Evolutionary conservation across 2,797 vertebrate genomes (phyloP).

Genomic region (Mormyrops attenuatus): DNA sequence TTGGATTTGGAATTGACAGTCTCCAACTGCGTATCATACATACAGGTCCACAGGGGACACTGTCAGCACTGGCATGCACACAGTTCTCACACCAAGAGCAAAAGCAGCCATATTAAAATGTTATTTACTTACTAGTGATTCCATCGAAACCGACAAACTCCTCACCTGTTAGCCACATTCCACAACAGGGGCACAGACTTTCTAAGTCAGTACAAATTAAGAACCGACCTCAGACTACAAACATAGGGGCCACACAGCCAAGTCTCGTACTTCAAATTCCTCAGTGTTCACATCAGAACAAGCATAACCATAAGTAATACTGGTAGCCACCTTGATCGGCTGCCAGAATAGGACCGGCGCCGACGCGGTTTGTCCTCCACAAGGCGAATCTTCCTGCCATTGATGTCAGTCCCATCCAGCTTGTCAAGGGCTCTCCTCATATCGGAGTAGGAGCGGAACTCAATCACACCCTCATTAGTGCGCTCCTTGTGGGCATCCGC

Average conservation of each 20-base stretch:
- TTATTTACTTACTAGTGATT: neutral
- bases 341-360: conserved; percentile 76
- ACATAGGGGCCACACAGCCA: neutral
- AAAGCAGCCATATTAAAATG: neutral
- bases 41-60: neutral
- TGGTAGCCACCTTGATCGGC: conserved; percentile 70
- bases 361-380: conserved; percentile 79
- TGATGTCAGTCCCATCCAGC: conserved; percentile 83
- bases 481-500: conserved; percentile 86
- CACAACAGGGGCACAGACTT: neutral
- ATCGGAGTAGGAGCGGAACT: conserved; percentile 78
- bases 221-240: neutral
- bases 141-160: neutral
- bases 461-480: conserved; percentile 83
- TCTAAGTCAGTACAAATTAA: neutral
- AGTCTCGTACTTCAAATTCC: neutral
- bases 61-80: neutral
- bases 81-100: neutral
- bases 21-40: neutral
- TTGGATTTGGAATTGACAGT: neutral
- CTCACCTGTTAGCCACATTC: neutral
- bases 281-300: neutral
- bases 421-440: conserved; percentile 85
- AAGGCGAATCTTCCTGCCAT: conserved; percentile 80
- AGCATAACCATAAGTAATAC: neutral